Evolutionary conservation across 2,113 vertebrate genomes (phyloP).

Genomic region (Pterocles orientalis): DNA sequence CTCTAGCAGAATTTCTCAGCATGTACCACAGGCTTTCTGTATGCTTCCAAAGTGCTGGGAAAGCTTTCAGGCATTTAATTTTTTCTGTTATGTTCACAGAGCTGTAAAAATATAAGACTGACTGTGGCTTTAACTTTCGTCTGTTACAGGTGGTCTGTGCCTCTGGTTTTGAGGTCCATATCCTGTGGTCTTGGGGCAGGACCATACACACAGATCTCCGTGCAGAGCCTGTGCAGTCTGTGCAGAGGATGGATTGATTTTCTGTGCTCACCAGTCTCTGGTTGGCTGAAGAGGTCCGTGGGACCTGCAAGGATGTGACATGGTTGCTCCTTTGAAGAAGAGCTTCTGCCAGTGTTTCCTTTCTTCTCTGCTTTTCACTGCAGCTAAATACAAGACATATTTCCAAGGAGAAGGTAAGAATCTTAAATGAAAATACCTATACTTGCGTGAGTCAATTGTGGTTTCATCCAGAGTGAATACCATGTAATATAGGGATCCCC

Average conservation of each 20-base stretch:
- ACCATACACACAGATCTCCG: neutral
- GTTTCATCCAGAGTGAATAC: neutral
- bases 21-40: neutral
- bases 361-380: neutral
- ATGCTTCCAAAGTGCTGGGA: neutral
- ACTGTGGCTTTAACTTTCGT: neutral
- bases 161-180: neutral
- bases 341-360: neutral
- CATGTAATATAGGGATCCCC: neutral
- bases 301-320: neutral
- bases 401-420: neutral
- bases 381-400: neutral
- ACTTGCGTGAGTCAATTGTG: neutral
- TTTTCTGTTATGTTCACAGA: neutral
- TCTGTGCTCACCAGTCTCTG: neutral
- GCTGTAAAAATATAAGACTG: neutral
- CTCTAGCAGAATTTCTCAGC: constrained; percentile 1
- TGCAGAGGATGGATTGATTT: neutral
- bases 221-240: neutral
- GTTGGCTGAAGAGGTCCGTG: neutral
- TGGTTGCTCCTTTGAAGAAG: neutral
- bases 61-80: neutral
- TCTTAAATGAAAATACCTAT: neutral
- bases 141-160: neutral
- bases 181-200: no score